Percentiles rank a stretch among this genome's conserved stretches.
Conservation (phyloP, 1,140 invertebrate genomes). For the Drosophila aff. region DNA sequence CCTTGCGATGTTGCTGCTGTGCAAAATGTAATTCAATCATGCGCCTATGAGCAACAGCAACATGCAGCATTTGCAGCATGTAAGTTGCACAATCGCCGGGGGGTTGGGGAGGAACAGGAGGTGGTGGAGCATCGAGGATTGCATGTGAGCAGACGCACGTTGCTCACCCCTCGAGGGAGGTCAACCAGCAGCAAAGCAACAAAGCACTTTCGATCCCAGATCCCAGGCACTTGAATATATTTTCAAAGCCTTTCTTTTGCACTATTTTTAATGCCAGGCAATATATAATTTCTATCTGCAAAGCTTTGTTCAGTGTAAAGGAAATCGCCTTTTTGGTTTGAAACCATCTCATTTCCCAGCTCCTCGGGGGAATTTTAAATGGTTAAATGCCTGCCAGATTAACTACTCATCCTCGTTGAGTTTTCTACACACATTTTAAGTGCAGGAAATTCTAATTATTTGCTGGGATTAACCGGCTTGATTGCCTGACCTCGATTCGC, state of each 20-base stretch:
- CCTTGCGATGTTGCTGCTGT: conserved; percentile 47
- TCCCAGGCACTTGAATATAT: conserved; percentile 1
- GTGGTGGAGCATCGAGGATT: conserved; percentile 4
- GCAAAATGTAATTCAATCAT: conserved; percentile 84
- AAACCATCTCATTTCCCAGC: conserved; percentile 13
- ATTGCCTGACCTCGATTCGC: conserved; percentile 40
- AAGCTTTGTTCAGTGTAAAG: not conserved
- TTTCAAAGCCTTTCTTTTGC: not conserved
- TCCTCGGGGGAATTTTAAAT: conserved; percentile 37
- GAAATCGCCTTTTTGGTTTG: conserved; percentile 12
- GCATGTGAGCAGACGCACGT: conserved; percentile 70
- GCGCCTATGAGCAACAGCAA: conserved; percentile 56
- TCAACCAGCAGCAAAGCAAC: conserved; percentile 56
- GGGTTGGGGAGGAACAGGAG: not conserved
- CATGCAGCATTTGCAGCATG: conserved; percentile 49
- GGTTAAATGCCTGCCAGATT: conserved; percentile 41
- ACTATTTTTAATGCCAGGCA: not conserved
- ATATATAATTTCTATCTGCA: not conserved
- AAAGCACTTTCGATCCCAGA: conserved; percentile 26
- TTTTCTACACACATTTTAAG: conserved; percentile 15
- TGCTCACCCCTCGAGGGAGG: conserved; percentile 75
- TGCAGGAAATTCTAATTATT: conserved; percentile 53
- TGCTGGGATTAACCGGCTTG: conserved; percentile 27
- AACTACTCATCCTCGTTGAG: conserved; percentile 38
- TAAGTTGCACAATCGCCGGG: conserved; percentile 61